Base-by-base conservation (phyloP, 2,797 vertebrate species). In the Paedocypris micromegethes region DNA sequence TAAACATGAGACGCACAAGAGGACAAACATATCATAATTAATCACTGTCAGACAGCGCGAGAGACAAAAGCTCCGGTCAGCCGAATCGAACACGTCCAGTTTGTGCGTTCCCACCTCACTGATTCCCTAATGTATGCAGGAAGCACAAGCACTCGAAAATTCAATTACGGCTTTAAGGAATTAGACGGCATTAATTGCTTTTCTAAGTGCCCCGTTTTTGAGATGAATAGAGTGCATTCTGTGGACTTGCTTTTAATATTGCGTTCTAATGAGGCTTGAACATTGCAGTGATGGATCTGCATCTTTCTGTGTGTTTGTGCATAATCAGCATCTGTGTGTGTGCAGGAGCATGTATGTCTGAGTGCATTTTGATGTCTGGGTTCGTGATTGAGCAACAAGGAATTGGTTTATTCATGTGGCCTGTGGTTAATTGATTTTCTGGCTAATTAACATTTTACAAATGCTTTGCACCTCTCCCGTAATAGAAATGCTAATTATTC, bases 161-260 rank as follows among this genome's bases (percentile, higher is more conserved):
- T 89, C 80, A 88, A 89, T 90, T 87, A 88, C 43, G 66, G 81
- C 83, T 86, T 83, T 86, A 86, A 88, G 81, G 83, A 88, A 88
- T 88, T 83, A 83, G 82, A 87, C 84, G 74, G 80, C 71, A 87
- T 88, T 88, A 88, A 90, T 89, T 90, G 86, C 82, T 89, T 90
- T 90, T 89, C 83, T 88, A 87, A 89, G 86, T 88, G 86, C 83
- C 77, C 79, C 66, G 74, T 85, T 90, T 58, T 37, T 64, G 52
- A 74, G 75, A 75, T 77, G 73, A 77, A 76, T 69, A 77, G 78
- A 77, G 63, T 71, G 80, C 77, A 86, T 81, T 84, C 80, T 70
- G 74, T 77, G 72, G 79, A 83, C 74, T 70, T 42, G 83, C 86
- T 86, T 88, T 88, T 88, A 87, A 88, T 90, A 86, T 85, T 81